A percentile compares a stretch with the other conserved stretches of the same genome.
Evolutionary conservation across 2,888 invertebrate species (phyloP).

Genomic region (Hesperia comma): DNA sequence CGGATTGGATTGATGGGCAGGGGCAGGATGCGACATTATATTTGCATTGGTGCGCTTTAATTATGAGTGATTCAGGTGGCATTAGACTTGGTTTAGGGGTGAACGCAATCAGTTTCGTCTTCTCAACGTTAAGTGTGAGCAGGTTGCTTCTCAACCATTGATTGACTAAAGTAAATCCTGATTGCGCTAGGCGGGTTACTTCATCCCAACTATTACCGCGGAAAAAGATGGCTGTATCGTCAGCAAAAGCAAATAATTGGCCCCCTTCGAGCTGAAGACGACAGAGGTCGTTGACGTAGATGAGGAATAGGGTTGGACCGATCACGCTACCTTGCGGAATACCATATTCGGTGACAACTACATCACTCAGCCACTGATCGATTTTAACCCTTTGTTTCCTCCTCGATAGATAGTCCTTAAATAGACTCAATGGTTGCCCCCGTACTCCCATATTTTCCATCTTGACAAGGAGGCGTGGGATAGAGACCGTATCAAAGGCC

Average conservation of each 20-base stretch:
- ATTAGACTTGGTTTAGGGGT: background rate
- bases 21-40: background rate
- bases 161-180: too few relatives aligned
- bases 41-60: conserved; percentile 1
- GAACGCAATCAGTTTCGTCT: too few relatives aligned
- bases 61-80: background rate
- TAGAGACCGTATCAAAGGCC: background rate
- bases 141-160: too few relatives aligned
- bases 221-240: too few relatives aligned
- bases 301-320: conserved; percentile 33
- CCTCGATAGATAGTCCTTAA: too few relatives aligned
- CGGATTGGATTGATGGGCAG: background rate
- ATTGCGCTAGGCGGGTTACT: too few relatives aligned
- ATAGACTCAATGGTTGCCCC: conserved; percentile 14
- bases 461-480: conserved; percentile 17
- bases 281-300: conserved; percentile 34
- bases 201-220: too few relatives aligned
- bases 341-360: conserved; percentile 17
- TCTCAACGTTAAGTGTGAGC: too few relatives aligned
- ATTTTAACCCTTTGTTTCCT: conserved; percentile 35
- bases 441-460: conserved; percentile 7
- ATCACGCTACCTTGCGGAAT: conserved; percentile 36
- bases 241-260: background rate
- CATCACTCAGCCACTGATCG: conserved; percentile 3
- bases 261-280: background rate